These are phyloP conservation scores for Nipponacmea schrenckii DNA, from an alignment of 2,888 invertebrate species.

Conservation along the genomic window DNA sequence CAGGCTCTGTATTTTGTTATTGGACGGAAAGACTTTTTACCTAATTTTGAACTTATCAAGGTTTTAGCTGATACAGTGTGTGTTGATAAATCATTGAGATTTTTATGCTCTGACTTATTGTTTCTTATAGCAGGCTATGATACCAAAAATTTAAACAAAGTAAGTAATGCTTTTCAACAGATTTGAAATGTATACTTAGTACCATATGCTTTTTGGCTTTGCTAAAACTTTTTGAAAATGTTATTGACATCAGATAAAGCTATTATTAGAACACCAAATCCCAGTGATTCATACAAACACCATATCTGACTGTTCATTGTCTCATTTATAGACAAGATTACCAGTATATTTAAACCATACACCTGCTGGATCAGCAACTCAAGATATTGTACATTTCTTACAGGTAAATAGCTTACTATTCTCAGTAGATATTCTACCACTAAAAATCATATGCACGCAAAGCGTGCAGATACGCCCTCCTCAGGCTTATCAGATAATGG, in stretches of 20 bases:
- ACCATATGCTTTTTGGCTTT: too few relatives aligned
- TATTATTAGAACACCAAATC: background rate
- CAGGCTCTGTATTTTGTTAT: conserved; percentile 73
- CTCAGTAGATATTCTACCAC: background rate
- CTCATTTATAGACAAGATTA: conserved; percentile 70
- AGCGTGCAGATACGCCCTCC: too few relatives aligned
- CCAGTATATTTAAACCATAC: conserved; percentile 77
- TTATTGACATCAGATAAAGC: background rate
- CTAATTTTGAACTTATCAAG: conserved; percentile 69
- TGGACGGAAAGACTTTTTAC: conserved; percentile 79
- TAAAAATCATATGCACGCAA: too few relatives aligned
- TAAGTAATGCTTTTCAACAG: conserved; percentile 42
- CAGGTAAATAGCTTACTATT: conserved; percentile 69
- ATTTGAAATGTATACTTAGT: background rate
- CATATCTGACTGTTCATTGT: too few relatives aligned
- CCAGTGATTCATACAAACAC: too few relatives aligned
- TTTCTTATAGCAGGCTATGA: conserved; percentile 81
- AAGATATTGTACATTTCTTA: conserved; percentile 79
- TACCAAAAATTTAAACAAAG: conserved; percentile 76
- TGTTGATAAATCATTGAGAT: conserved; percentile 70
- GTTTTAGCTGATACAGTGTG: conserved; percentile 32
- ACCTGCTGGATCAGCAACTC: conserved; percentile 81
- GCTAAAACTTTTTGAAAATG: too few relatives aligned
- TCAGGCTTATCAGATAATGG: too few relatives aligned
- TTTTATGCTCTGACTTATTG: conserved; percentile 78